Evolutionary conservation across 1,140 invertebrate genomes (phyloP).

Genomic region (Achatina immaculata): DNA sequence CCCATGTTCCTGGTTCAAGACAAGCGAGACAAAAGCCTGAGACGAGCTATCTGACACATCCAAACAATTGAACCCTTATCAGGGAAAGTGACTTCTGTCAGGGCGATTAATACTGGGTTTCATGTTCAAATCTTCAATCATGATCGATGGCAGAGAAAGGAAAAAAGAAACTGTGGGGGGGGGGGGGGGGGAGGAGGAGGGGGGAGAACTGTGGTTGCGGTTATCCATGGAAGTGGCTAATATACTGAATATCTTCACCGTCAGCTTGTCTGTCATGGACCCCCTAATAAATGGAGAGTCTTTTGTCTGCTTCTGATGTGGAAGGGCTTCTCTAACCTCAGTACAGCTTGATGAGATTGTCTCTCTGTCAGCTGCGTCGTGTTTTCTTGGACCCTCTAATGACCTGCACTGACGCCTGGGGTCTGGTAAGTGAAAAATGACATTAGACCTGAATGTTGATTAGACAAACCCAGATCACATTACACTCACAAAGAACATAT

Average conservation of each 20-base stretch:
- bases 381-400: background rate
- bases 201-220: background rate
- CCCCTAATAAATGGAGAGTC: background rate
- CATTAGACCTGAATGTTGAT: background rate
- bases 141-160: background rate
- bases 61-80: conserved; percentile 10
- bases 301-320: background rate
- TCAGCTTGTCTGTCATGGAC: background rate
- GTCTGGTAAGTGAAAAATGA: conserved; percentile 7
- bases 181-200: background rate
- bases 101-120: conserved; percentile 26
- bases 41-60: conserved; percentile 22
- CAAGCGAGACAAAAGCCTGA: background rate
- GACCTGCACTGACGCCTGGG: background rate
- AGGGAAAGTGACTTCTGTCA: conserved; percentile 19
- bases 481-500: background rate
- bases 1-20: conserved; percentile 18
- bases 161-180: background rate
- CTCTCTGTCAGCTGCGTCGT: background rate
- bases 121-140: conserved; percentile 14
- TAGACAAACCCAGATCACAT: background rate
- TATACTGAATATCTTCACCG: background rate
- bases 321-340: background rate
- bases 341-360: background rate
- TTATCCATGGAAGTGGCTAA: background rate